Evolutionary conservation across 2,888 invertebrate species (phyloP), one percentile per base, ranked within the genome.

Genomic region (Ophioninae sp.): DNA sequence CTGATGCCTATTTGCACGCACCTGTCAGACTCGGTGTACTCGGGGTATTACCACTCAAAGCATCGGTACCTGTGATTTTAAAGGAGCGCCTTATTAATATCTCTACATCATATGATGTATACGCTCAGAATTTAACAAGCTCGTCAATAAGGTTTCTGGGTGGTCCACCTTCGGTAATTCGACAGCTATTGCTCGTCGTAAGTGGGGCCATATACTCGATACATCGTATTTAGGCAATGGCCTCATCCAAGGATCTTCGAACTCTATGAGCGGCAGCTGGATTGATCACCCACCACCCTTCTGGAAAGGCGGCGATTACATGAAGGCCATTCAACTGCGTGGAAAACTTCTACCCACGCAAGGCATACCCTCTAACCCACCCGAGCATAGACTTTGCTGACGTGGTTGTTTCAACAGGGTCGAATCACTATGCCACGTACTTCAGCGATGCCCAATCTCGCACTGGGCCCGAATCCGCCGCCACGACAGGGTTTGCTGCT

Each of bases 231-330:
- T 64, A 10, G 81, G 76, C 0, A 68, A 82, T 59, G 76, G 83
- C 0, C 79, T 88, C 0, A 79, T 86, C 6, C 64, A 71, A 2
- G 84, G 85, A 0, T 13, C 23, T 1, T 64, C 5, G 1, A 72
- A 79, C 20, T 2, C 51, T 0, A 84, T 87, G 17, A 86, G 88
- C 72, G 75, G 79, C 1, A 44, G 39, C 8, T 89, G 89, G 88
- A 67, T 88, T 0, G 51, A 56, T 20, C 86, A 86, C 5, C 83
- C 85, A 13, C 89, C 90, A 0, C 9, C 61, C 0, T 87, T 83
- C 17, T 89, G 90, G 89, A 74, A 86, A 0, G 88, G 89, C 0
- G 59, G 82, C 2, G 89, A 90, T 51, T 89, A 85, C 63, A 84
- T 88, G 1, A 68, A 85, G 8, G 88, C 89, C 0, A 71, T 89